A percentile compares a stretch with the other conserved stretches of the same genome.
Evolutionary conservation across 2,113 vertebrate genomes (phyloP).

Genomic region (Arenaria interpres): DNA sequence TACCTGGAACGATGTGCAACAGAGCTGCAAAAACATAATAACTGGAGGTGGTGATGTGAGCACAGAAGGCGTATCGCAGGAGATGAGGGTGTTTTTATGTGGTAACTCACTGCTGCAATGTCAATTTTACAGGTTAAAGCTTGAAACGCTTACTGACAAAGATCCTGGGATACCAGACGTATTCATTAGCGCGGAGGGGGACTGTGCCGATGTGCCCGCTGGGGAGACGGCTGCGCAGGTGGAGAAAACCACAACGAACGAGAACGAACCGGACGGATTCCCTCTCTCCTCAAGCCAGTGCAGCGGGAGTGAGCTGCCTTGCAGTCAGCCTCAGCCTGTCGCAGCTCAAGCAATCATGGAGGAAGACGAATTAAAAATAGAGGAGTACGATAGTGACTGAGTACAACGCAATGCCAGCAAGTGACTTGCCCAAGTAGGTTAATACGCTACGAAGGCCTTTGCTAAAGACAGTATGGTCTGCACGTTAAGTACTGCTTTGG

Average conservation of each 20-base stretch:
- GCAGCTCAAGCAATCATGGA: slow-evolving; percentile 73
- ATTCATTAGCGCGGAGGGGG: slow-evolving; percentile 69
- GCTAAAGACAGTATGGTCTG: not conserved
- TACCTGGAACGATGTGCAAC: not conserved
- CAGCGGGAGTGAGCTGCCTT: slow-evolving; percentile 73
- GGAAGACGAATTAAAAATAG: slow-evolving; percentile 84
- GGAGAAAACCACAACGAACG: not conserved
- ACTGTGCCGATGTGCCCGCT: not conserved
- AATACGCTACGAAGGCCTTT: not conserved
- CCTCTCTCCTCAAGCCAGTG: slow-evolving; percentile 69
- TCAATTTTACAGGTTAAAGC: slow-evolving; percentile 77
- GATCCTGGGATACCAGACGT: slow-evolving; percentile 77
- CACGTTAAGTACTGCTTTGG: not conserved
- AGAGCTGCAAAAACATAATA: not conserved
- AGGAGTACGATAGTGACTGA: slow-evolving; percentile 88
- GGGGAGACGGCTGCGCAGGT: not conserved
- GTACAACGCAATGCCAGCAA: not conserved
- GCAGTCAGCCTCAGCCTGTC: slow-evolving; percentile 86
- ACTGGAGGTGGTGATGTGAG: not conserved
- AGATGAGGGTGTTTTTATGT: accelerated
- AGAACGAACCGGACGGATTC: not conserved
- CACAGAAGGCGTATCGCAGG: not conserved
- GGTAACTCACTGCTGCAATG: not conserved
- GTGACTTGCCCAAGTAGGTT: not conserved
- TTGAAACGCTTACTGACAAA: slow-evolving; percentile 87